Evolutionary conservation across 64 coral and sea anemone genomes (phyloP), one percentile per base, ranked within the genome.

Genomic region (Montipora sp.): DNA sequence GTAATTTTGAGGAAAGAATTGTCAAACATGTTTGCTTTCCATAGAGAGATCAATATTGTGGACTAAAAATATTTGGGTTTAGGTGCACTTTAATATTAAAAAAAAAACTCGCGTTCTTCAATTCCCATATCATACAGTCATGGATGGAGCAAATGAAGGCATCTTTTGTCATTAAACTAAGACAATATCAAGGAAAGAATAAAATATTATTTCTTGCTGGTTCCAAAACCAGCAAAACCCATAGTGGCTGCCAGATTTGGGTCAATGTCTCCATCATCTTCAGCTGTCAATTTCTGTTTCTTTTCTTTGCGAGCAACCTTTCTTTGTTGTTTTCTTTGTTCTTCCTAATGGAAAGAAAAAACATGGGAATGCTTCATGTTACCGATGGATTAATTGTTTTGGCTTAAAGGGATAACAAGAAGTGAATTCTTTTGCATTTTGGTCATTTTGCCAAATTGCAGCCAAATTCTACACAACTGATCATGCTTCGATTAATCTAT

Each of bases 211-310:
- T 96, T 96, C 65, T 96, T 96, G 95, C 87, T 96, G 8, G 79
- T 79, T 5, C 95, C 95, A 97, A 97, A 97, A 60, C 95, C 95
- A 78, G 92, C 80, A 83, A 97, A 97, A 20, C 95, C 95, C 95
- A 97, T 97, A 13, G 75, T 94, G 2, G 95, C 95, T 18, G 95
- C 92, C 77, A 97, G 48, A 48, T 97, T 83, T 57, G 95, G 95
- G 83, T 97, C 92, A 84, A 94, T 74, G 53, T 86, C 91, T 79
- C 78, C 83, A 68, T 92, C 92, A 50, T 87, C 86, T 53, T 80
- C 95, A 6, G 78, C 70, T 63, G 85, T 75, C 19, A 77, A 19
- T 87, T 94, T 94, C 48, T 91, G 84, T 59, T 97, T 97, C 89
- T 97, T 97, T 83, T 97, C 95, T 88, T 80, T 97, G 59, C 89